Evolutionary conservation across 2,797 vertebrate genomes (phyloP), one percentile per base, ranked within the genome.

Genomic region (Siniperca scherzeri): DNA sequence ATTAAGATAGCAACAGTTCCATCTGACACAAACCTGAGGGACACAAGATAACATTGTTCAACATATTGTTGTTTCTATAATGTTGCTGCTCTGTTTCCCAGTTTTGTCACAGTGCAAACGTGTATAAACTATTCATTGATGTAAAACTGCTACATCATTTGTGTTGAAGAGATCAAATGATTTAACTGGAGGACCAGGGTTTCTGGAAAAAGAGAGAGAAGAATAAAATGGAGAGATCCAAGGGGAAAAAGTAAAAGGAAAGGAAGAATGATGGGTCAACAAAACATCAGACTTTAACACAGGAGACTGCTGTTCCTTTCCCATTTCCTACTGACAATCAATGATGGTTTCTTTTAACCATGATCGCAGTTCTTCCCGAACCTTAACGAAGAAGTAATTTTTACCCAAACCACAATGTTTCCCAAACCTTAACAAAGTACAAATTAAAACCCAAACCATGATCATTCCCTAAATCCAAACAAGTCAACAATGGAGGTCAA

Each of bases 1-100:
- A 98, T 90, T 19, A 99, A 95, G 53, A 99, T 94, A 70, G 97
- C 96, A 1, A 97, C 92, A 0, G 97, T 98, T 27, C 97, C 97
- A 38, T 99, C 98, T 0, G 97, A 96, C 77, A 96, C 95, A 40
- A 82, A 96, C 81, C 94, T 94, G 70, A 83, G 7, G 16, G 40
- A 53, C 42, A 87, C 14, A 85, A 60, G 3, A 42, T 1, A 81
- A 80, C 5, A 53, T 30, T 13, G 16, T 17, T n/a, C 4, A 1
- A 61, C 17, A n/a, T 33, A 1, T 19, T 36, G n/a, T 42, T 17
- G n/a, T 50, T 19, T 36, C 1, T 50, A 40, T 5, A 30, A 27
- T 70, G 40, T 55, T 52, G 16, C 17, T 53, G 57, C 8, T 66
- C 8, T 59, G 42, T 57, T 66, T 53, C 11, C 67, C n/a, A 36